Conservation (phyloP, 2,113 vertebrate genomes). For the Microtus pennsylvanicus region DNA sequence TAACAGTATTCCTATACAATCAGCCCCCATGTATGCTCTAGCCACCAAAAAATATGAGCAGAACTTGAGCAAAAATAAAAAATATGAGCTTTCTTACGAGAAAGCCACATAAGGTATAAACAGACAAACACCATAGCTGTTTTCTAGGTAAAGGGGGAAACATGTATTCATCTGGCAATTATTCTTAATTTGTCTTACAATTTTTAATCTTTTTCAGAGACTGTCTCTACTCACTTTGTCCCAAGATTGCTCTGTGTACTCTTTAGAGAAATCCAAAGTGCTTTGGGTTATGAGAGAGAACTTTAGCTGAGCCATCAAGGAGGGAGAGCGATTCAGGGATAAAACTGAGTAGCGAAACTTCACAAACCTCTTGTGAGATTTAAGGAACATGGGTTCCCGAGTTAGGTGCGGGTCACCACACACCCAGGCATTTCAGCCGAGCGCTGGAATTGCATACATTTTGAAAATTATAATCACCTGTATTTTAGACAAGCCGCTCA, state of each 20-base stretch:
- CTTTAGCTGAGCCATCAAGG: slow-evolving; percentile 12
- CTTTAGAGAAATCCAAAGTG: slow-evolving; percentile 65
- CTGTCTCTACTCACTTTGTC: slow-evolving; percentile 30
- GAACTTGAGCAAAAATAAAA: too few relatives aligned
- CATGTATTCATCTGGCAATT: background rate
- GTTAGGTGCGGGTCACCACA: slow-evolving; percentile 57
- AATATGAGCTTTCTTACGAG: background rate
- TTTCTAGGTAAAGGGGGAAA: background rate
- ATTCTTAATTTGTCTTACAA: slow-evolving; percentile 35
- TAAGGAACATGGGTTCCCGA: slow-evolving; percentile 73
- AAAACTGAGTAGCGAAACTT: slow-evolving; percentile 5
- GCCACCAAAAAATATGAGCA: background rate
- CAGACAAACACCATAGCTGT: background rate
- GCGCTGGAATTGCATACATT: background rate
- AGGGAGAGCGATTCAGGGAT: background rate
- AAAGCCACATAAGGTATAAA: background rate
- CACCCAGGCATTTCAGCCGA: background rate
- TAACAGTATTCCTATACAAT: slow-evolving; percentile 7
- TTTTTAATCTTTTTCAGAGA: background rate
- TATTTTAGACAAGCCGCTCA: background rate
- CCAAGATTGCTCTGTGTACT: background rate
- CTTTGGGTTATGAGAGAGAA: slow-evolving; percentile 46
- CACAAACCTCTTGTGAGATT: slow-evolving; percentile 52
- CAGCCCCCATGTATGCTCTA: background rate
- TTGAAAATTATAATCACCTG: slow-evolving; percentile 14